A percentile compares a stretch with the other conserved stretches of the same genome.
phyloP scores from a whole-genome alignment of 2,113 vertebrate species.

The Lophotis ruficrista region DNA sequence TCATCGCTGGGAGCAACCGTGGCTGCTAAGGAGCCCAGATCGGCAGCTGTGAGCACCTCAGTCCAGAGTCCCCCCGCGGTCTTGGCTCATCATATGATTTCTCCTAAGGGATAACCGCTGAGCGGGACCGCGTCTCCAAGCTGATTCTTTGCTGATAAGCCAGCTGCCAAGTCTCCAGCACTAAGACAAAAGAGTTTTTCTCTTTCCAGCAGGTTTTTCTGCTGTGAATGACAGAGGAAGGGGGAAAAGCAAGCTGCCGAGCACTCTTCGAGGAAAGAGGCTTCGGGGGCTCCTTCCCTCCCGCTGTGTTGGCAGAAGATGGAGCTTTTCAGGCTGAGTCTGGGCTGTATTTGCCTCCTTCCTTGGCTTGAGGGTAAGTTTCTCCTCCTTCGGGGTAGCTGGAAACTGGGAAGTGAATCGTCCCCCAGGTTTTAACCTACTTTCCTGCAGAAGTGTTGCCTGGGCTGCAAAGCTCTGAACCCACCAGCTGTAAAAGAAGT shows the following conservation, averaged over 20 bases:
- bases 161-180: background rate
- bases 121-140: background rate
- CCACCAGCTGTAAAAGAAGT: background rate
- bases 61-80: background rate
- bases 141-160: conserved; percentile 37
- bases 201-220: background rate
- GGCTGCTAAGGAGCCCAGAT: background rate
- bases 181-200: conserved; percentile 16
- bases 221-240: conserved; percentile 42
- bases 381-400: background rate
- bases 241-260: background rate
- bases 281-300: background rate
- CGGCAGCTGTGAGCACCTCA: fast-evolving
- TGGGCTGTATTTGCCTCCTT: conserved; percentile 53
- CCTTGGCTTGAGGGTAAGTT: conserved; percentile 68
- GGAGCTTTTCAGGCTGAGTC: conserved; percentile 60
- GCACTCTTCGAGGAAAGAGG: background rate
- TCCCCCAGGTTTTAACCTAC: background rate
- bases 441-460: background rate
- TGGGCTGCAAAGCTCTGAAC: background rate
- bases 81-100: background rate
- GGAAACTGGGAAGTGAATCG: background rate
- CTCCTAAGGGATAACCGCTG: background rate
- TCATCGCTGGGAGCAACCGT: background rate
- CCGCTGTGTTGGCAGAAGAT: background rate